These are phyloP conservation scores for Perdita meconis DNA, from an alignment of 2,888 invertebrate genomes.

Conservation along the genomic window DNA sequence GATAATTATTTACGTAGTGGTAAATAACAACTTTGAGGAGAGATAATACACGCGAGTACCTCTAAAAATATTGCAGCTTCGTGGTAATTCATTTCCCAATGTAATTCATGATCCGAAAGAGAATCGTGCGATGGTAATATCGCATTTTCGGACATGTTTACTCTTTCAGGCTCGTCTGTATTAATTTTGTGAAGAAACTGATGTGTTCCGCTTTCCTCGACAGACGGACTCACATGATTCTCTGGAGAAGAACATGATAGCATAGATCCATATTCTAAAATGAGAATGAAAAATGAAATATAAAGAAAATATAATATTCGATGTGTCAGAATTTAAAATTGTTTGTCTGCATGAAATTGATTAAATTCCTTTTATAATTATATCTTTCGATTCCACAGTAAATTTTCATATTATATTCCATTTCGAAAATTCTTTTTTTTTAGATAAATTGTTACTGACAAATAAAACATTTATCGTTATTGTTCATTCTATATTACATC, in stretches of 20 bases:
- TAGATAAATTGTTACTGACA: not conserved
- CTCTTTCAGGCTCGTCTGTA: slow-evolving; percentile 63
- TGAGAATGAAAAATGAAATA: slow-evolving; percentile 38
- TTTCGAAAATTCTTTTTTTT: not conserved
- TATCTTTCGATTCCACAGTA: not conserved
- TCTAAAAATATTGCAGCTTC: slow-evolving; percentile 95
- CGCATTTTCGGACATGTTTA: slow-evolving; percentile 76
- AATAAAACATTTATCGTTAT: not conserved
- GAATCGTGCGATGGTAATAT: slow-evolving; percentile 75
- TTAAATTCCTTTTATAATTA: no score
- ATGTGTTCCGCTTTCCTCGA: slow-evolving; percentile 69
- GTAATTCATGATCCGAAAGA: slow-evolving; percentile 82
- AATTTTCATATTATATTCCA: not conserved
- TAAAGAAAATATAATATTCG: slow-evolving; percentile 10
- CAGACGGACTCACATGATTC: slow-evolving; percentile 73
- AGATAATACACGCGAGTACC: slow-evolving; percentile 83
- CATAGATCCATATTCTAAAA: slow-evolving; percentile 84
- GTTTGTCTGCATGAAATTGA: no score
- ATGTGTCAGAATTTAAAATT: not conserved
- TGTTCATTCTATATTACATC: not conserved
- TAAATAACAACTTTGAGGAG: not conserved
- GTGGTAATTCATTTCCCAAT: slow-evolving; percentile 96
- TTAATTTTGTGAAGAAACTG: slow-evolving; percentile 74
- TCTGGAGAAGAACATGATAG: slow-evolving; percentile 81
- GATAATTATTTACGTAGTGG: slow-evolving; percentile 1